These are phyloP conservation scores for Leucania comma DNA, from an alignment of 2,888 invertebrate genomes.

Conservation along the genomic window DNA sequence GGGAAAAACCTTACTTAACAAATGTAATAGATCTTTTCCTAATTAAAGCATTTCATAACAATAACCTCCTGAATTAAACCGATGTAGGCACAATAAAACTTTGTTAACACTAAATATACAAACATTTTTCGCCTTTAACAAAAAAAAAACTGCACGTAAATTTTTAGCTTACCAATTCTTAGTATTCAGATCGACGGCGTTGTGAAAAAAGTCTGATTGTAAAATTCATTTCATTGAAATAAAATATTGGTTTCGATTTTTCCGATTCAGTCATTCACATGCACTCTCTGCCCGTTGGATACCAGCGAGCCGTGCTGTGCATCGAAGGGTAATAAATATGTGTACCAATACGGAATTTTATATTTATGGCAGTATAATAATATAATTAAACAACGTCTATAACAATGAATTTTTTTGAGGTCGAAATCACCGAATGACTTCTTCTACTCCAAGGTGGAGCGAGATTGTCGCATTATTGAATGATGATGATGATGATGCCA, in stretches of 20 bases:
- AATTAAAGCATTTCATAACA: not conserved
- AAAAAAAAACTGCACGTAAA: constrained; percentile 1
- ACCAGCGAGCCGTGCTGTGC: constrained; percentile 33
- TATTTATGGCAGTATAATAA: not conserved
- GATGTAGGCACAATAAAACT: not conserved
- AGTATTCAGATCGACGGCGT: constrained; percentile 20
- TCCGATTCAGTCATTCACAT: constrained; percentile 47
- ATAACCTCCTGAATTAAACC: not conserved
- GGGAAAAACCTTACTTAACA: not conserved
- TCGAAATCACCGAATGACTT: too few species aligned
- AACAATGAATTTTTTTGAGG: too few species aligned
- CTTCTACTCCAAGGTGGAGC: too few species aligned
- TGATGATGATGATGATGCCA: too few species aligned
- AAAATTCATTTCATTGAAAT: constrained; percentile 52
- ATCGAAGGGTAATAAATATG: constrained; percentile 24
- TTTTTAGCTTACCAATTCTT: constrained; percentile 31
- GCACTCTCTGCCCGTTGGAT: constrained; percentile 12
- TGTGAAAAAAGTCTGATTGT: constrained; percentile 26
- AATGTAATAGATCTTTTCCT: not conserved
- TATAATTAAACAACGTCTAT: not conserved
- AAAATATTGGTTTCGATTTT: constrained; percentile 32
- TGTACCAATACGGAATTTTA: constrained; percentile 8
- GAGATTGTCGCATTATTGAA: too few species aligned
- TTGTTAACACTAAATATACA: constrained; percentile 14
- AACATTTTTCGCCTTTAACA: not conserved